Evolutionary conservation across 1,140 invertebrate species (phyloP).

Genomic region (Drosophila serrata): DNA sequence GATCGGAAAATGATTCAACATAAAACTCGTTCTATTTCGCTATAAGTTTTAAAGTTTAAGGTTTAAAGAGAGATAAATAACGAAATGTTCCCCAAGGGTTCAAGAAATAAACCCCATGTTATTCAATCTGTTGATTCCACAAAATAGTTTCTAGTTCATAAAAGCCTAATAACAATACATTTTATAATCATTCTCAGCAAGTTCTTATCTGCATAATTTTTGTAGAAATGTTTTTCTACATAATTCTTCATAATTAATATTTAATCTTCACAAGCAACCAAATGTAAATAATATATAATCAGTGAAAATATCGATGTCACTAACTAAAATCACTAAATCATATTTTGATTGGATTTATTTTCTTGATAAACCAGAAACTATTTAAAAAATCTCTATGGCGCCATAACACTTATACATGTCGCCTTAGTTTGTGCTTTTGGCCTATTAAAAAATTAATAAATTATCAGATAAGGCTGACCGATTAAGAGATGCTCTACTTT

Average conservation of each 20-base stretch:
- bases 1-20: not conserved
- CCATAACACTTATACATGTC: too few species aligned
- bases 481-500: not conserved
- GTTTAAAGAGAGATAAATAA: not conserved
- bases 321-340: too few species aligned
- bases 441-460: not conserved
- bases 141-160: not conserved
- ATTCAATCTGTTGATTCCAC: not conserved
- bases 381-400: too few species aligned
- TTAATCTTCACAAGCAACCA: not conserved
- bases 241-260: not conserved
- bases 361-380: too few species aligned
- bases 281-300: not conserved
- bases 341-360: too few species aligned
- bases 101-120: not conserved
- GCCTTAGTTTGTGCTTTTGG: not conserved
- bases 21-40: not conserved
- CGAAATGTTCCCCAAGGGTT: not conserved
- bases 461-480: slow-evolving; percentile 4
- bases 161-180: not conserved
- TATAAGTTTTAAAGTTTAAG: not conserved
- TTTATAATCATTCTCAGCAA: not conserved
- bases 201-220: not conserved
- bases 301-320: too few species aligned
- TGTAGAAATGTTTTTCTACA: not conserved